A percentile compares a stretch with the other conserved stretches of the same genome.
These are phyloP conservation scores for Oxyruncus cristatus DNA, from an alignment of 2,113 vertebrate genomes.

Conservation along the genomic window DNA sequence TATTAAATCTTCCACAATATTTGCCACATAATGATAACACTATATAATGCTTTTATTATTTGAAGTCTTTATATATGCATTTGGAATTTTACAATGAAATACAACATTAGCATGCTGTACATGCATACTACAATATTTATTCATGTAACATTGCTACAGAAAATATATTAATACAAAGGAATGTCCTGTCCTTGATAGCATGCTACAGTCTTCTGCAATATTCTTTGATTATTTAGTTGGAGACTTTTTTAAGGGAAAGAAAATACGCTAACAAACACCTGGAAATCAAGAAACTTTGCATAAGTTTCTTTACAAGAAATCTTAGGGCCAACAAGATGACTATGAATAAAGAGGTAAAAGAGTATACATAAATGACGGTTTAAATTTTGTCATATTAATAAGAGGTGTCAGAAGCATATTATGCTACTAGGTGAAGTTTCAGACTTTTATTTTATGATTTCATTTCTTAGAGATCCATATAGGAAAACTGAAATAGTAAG, in stretches of 20 bases:
- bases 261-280: background rate
- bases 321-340: background rate
- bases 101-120: background rate
- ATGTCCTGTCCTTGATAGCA: background rate
- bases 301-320: background rate
- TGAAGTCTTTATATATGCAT: background rate
- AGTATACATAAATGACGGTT: conserved; percentile 22
- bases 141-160: background rate
- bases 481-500: conserved; percentile 51
- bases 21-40: background rate
- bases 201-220: background rate
- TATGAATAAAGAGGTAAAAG: conserved; percentile 39
- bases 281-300: background rate
- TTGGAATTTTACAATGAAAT: background rate
- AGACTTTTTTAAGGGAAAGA: background rate
- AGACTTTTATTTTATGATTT: conserved; percentile 41
- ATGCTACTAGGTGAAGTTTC: conserved; percentile 36
- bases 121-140: background rate
- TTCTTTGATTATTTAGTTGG: background rate
- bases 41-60: background rate
- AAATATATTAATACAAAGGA: background rate
- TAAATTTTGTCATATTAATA: conserved; percentile 55
- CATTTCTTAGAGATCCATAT: conserved; percentile 14
- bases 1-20: background rate
- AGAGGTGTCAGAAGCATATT: conserved; percentile 28